Percentiles rank a stretch among this genome's conserved stretches.
These are phyloP conservation scores for Patiria pectinifera DNA, from an alignment of 53 echinoderm and acorn worm species.

Conservation along the genomic window DNA sequence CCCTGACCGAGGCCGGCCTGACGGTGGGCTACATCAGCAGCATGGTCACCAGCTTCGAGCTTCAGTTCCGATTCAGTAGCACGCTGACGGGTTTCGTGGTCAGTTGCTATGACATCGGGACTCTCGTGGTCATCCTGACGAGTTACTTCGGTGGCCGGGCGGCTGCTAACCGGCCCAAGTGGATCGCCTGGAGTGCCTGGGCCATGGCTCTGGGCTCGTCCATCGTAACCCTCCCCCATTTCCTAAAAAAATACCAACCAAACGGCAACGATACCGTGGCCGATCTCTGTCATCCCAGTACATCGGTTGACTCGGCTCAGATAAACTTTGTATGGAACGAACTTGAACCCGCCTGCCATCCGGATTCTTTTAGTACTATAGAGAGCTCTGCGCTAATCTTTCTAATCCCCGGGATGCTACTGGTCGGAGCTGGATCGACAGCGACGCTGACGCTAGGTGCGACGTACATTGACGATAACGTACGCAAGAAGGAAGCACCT, in stretches of 20 bases:
- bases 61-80: slow-evolving; percentile 61
- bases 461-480: slow-evolving; percentile 48
- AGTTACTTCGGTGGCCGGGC: too few species aligned
- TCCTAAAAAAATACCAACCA: neutral
- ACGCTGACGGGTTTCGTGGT: neutral
- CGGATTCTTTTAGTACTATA: neutral
- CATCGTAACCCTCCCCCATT: slow-evolving; percentile 59
- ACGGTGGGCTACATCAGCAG: slow-evolving; percentile 63
- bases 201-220: slow-evolving; percentile 54
- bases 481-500: slow-evolving; percentile 24
- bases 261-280: slow-evolving; percentile 3
- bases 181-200: slow-evolving; percentile 54
- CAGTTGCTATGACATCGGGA: too few species aligned
- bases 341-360: neutral
- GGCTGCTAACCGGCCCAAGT: too few species aligned
- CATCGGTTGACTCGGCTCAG: neutral
- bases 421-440: slow-evolving; percentile 62
- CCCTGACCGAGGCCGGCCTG: slow-evolving; percentile 46
- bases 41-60: slow-evolving; percentile 61
- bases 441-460: slow-evolving; percentile 50
- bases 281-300: neutral
- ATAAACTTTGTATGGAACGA: neutral
- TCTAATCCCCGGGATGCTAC: slow-evolving; percentile 52
- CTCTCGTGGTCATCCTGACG: too few species aligned
- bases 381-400: slow-evolving; percentile 28